Base-by-base conservation (phyloP, 1,140 invertebrate genomes). In the Phymorhynchus buccinoides region DNA sequence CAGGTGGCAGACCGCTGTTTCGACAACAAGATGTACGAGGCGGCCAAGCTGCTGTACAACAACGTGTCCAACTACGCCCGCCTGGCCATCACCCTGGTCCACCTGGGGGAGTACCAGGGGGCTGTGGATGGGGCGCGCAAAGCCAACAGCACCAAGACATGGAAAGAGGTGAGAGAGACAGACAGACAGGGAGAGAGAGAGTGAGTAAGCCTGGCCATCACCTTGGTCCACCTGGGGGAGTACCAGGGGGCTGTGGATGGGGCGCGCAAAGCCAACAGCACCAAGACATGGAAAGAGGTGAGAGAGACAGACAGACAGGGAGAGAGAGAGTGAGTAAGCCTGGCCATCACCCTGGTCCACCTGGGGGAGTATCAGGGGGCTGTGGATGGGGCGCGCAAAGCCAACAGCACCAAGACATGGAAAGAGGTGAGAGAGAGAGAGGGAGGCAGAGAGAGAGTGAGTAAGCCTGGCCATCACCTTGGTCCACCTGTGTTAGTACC, bases 31-130 rank as follows among this genome's bases (percentile, higher is more conserved):
- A 99, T 99, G 97, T 99, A 97, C 93, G 98, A 99, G 88, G 97
- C 99, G 3, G 98, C 99, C 14, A 99, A 99, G 93, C 94, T 99
- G 48, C 94, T 99, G 0, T 99, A 99, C 95, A 99, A 99, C 92
- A 99, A 99, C 92, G 98, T 99, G 35, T 99, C 98, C 81, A 99
- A 99, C 93, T 99, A 99, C 94, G 98, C 98, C 0, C 95, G 98
- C 9, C 94, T 99, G 73, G 99, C 99, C 18, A 99, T 99, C 87
- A 99, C 99, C 7, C 93, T 99, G 85, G 99, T 99, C 1, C 97
- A 99, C 93, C 94, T 99, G 52, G 98, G 98, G 93, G 98, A 99
- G 93, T 99, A 99, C 94, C 99, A 99, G 94, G 98, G 98, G 44
- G 99, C 99, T 52, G 99, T 99, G 6, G 99, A 99, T 92, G 97